Base-by-base conservation (phyloP, 2,888 invertebrate species). In the Habroteleia sp. region DNA sequence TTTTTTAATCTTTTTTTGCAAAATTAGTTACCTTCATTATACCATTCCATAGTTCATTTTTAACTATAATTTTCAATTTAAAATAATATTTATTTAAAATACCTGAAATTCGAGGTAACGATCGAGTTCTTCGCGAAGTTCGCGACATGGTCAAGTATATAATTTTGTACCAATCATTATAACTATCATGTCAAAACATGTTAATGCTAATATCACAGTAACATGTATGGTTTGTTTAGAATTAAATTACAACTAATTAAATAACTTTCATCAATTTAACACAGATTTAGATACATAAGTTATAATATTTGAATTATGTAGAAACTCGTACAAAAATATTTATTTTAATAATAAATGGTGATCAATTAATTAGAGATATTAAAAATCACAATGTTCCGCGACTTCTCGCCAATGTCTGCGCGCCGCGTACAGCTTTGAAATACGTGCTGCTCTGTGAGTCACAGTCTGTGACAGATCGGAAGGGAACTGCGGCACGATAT, bases 41-140 rank as follows among this genome's bases (percentile, higher is more conserved):
- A n/a, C n/a, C n/a, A n/a, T n/a, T n/a, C n/a, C n/a, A n/a, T n/a
- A n/a, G n/a, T n/a, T n/a, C n/a, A n/a, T n/a, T n/a, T n/a, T n/a
- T n/a, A n/a, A n/a, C n/a, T n/a, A n/a, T n/a, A n/a, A n/a, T n/a
- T 27, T 7, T 20, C 20, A 20, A 20, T 5, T 20, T 5, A 2
- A 20, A 20, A 20, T 5, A 5, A 2, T 20, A 20, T 20, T 20
- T 5, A 20, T 5, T 2, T 20, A 3, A 13, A 14, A 17, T 66
- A 80, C 80, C 80, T 78, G 79, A 39, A 39, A 66, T 46, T 33
- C 78, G 73, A 13, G 77, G 60, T 17, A 79, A 39, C 41, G 80
- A 78, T 29, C 77, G 73, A 29, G 76, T 76, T 72, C 77, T 79
- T 33, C 60, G 69, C 37, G 69, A 60, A 8, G 69, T 23, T 17